Conservation (phyloP, 1,140 invertebrate species). For the Drosophila eugracilis region DNA sequence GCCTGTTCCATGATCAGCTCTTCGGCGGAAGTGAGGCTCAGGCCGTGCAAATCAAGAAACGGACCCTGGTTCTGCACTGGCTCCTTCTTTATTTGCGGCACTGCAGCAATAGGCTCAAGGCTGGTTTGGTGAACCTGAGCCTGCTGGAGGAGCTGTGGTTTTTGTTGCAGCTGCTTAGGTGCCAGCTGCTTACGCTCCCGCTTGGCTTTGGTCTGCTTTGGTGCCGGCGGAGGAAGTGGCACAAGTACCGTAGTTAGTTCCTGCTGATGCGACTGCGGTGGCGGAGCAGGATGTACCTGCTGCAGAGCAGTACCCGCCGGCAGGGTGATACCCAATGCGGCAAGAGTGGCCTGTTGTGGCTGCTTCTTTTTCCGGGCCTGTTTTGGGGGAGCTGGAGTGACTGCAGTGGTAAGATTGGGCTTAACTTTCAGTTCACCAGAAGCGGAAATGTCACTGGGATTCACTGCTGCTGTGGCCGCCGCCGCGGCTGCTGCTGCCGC, state of each 20-base stretch:
- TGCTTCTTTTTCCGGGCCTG: constrained; percentile 73
- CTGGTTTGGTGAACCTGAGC: constrained; percentile 5
- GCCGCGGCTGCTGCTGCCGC: constrained; percentile 61
- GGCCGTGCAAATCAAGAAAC: constrained; percentile 70
- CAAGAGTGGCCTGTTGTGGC: constrained; percentile 64
- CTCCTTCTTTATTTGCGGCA: constrained; percentile 73
- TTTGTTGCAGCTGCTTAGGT: constrained; percentile 76
- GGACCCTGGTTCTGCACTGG: constrained; percentile 51
- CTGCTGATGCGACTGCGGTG: constrained; percentile 12
- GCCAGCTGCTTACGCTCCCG: constrained; percentile 74
- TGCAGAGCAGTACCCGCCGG: constrained; percentile 68
- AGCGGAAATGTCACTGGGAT: constrained; percentile 11
- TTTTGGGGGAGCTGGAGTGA: constrained; percentile 45
- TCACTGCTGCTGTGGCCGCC: constrained; percentile 22
- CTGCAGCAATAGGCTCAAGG: constrained; percentile 1
- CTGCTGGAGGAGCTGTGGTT: constrained; percentile 30
- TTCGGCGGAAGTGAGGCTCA: constrained; percentile 82
- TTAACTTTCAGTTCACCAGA: constrained; percentile 26
- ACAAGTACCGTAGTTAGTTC: constrained; percentile 30
- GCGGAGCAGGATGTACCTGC: constrained; percentile 52
- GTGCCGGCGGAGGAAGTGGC: constrained; percentile 28
- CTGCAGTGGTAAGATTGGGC: constrained; percentile 4
- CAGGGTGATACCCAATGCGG: constrained; percentile 67
- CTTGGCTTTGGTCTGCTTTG: constrained; percentile 69
- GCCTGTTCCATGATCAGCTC: constrained; percentile 84